Base-by-base conservation (phyloP, 1,140 invertebrate genomes). In the Helicoverpa zea region DNA sequence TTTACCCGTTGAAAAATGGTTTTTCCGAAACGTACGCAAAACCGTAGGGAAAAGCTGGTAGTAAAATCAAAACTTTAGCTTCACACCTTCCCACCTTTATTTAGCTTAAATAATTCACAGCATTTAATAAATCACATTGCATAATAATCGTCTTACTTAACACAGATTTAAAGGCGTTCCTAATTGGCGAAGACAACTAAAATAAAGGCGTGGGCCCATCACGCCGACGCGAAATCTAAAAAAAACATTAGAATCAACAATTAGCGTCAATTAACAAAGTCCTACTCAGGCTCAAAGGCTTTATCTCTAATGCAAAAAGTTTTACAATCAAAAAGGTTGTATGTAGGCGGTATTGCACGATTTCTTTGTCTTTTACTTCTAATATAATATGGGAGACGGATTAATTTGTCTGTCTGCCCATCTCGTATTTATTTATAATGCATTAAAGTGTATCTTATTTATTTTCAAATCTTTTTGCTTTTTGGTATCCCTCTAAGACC, bases 191-290 rank as follows among this genome's bases (percentile, higher is more conserved):
- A 12, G 11, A 29, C 23, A 30, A 11, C 43, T 49, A 2, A 18
- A 49, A 68, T 16, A 9, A 4, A n/a, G 43, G 64, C 64, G 64
- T 68, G 43, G 64, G 64, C 64, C 49, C 3, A 35, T 16, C 63
- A 18, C 64, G 49, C 64, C 64, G n/a, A 68, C 64, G 64, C 64
- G 9, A 10, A 3, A 3, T 16, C 64, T 49, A 68, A 49, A 68
- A 47, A 68, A 68, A 23, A 18, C 43, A 49, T 23, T 43, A 14
- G 43, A 16, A 66, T 10, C 16, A 10, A 68, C 16, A 68, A 68
- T 68, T 68, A 68, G 18, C 64, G 35, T 23, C 64, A 49, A 47
- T 68, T 68, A 49, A 68, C 43, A 13, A 68, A 68, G 43, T 68
- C 16, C 64, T 61, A 61, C 23, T 61, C 58, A 61, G 2, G 1